These are phyloP conservation scores for Heliothis peltigera DNA, from an alignment of 2,888 invertebrate genomes.

Conservation along the genomic window DNA sequence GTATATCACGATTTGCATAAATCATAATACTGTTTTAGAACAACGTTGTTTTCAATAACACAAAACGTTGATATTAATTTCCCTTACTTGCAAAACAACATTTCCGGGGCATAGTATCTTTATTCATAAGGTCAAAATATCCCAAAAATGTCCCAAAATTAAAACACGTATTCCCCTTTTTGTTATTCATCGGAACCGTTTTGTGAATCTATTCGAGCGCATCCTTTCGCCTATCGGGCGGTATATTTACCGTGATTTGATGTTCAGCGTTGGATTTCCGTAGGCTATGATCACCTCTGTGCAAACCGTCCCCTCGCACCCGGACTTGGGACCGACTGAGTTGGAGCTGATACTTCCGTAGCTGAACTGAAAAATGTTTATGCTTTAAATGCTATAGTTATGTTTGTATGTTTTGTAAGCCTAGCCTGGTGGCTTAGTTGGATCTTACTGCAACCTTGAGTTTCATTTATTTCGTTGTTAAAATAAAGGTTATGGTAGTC, in stretches of 20 bases:
- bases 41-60: no score
- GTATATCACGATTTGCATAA: no score
- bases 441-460: no score
- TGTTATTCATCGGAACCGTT: slow-evolving; percentile 12
- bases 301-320: slow-evolving; percentile 33
- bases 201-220: slow-evolving; percentile 22
- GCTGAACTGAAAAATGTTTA: slow-evolving; percentile 17
- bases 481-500: no score
- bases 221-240: slow-evolving; percentile 27
- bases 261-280: slow-evolving; percentile 49
- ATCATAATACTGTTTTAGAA: no score
- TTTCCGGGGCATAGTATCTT: not conserved
- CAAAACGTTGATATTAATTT: no score
- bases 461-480: no score
- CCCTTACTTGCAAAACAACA: not conserved
- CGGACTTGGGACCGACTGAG: slow-evolving; percentile 18
- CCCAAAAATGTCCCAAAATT: slow-evolving; percentile 13
- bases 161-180: slow-evolving; percentile 19
- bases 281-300: slow-evolving; percentile 41
- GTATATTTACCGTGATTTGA: slow-evolving; percentile 41
- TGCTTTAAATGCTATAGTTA: slow-evolving; percentile 6
- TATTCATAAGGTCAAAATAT: not conserved
- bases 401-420: not conserved
- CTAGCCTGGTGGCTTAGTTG: not conserved
- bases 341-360: slow-evolving; percentile 28